These are phyloP conservation scores for Antechinus stuartii DNA, from an alignment of 2,113 vertebrate genomes.

Conservation along the genomic window DNA sequence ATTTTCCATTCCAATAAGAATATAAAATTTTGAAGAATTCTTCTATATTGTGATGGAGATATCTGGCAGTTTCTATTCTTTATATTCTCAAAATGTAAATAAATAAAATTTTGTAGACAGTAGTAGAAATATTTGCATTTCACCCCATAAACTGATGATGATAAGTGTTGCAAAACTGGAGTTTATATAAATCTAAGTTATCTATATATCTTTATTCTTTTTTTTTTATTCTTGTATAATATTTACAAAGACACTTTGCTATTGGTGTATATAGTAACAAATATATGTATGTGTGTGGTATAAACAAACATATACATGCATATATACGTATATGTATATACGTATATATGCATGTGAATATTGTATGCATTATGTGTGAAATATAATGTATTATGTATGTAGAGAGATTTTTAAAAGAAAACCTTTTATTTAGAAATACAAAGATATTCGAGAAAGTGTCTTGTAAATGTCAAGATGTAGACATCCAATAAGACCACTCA, in stretches of 20 bases:
- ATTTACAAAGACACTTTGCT: neutral
- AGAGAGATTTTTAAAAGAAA: neutral
- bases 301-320: neutral
- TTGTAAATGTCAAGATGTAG: constrained; percentile 52
- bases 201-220: neutral
- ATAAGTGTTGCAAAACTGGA: neutral
- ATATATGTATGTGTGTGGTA: neutral
- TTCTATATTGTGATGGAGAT: neutral
- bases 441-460: constrained; percentile 52
- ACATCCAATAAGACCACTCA: constrained; percentile 2
- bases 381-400: neutral
- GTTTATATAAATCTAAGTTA: neutral
- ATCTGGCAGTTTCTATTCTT: neutral
- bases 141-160: neutral
- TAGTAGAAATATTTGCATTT: neutral
- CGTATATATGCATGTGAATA: neutral
- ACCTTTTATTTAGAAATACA: constrained; percentile 36
- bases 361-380: too few species aligned
- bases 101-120: neutral
- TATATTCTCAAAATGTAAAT: neutral
- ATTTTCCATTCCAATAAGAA: neutral
- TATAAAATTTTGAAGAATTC: neutral
- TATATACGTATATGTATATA: neutral
- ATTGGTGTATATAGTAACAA: neutral
- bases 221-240: neutral